These are phyloP conservation scores for Drosophila micromelanica DNA, from an alignment of 1,140 invertebrate genomes.

Conservation along the genomic window DNA sequence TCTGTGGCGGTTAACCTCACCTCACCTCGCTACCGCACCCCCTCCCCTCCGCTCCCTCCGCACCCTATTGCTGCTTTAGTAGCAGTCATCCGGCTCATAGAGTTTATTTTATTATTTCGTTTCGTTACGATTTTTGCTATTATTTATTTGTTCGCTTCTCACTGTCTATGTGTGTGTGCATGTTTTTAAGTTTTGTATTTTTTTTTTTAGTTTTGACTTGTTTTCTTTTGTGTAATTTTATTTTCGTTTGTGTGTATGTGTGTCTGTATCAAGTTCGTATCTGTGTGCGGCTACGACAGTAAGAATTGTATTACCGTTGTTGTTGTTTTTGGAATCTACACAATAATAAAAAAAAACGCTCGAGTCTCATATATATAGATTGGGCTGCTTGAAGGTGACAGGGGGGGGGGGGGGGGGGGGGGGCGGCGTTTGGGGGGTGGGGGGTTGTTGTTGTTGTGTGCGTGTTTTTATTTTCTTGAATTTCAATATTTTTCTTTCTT, in stretches of 20 bases:
- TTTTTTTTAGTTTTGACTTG: conserved; percentile 78
- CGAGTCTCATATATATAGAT: conserved; percentile 41
- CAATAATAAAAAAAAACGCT: conserved; percentile 65
- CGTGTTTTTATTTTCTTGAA: conserved; percentile 59
- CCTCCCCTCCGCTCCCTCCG: not conserved
- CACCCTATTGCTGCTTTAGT: conserved; percentile 12
- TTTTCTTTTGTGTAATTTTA: conserved; percentile 83
- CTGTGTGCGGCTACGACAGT: conserved; percentile 61
- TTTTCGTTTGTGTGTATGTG: conserved; percentile 50
- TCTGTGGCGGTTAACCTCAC: conserved; percentile 53
- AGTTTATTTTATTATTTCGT: conserved; percentile 79
- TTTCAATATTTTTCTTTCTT: conserved; percentile 40
- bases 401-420: too few relatives aligned
- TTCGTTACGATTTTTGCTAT: conserved; percentile 83
- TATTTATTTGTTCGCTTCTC: conserved; percentile 76
- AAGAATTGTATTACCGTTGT: conserved; percentile 76
- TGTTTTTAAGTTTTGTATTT: conserved; percentile 62
- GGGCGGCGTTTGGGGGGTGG: too few relatives aligned
- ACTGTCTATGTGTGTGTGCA: conserved; percentile 49
- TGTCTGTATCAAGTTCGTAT: conserved; percentile 17
- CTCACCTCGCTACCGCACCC: conserved; percentile 29
- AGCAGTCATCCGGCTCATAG: conserved; percentile 58
- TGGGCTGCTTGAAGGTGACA: conserved; percentile 35
- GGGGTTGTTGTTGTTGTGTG: too few relatives aligned
- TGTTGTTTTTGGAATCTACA: conserved; percentile 65